These are phyloP conservation scores for Prosopocoilus inquinatus DNA, from an alignment of 2,888 invertebrate genomes.

Conservation along the genomic window DNA sequence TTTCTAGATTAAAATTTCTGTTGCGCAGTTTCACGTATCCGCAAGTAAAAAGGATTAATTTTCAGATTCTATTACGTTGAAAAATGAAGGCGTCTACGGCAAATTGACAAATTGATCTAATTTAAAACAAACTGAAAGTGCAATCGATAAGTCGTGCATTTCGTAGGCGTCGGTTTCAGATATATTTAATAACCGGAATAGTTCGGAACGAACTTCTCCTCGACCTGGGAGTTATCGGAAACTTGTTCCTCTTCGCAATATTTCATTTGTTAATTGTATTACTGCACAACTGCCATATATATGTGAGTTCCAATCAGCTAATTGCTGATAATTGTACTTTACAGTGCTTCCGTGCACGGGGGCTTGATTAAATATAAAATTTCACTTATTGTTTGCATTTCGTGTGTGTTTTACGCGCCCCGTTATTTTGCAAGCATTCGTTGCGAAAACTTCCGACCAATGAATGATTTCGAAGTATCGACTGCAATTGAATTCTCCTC, in stretches of 20 bases:
- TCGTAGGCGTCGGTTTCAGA: conserved; percentile 25
- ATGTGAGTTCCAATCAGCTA: conserved; percentile 45
- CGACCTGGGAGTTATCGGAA: conserved; percentile 27
- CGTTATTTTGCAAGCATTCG: conserved; percentile 29
- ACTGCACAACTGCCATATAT: conserved; percentile 36
- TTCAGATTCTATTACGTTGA: conserved; percentile 21
- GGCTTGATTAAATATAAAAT: conserved; percentile 44
- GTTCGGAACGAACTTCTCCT: conserved; percentile 16
- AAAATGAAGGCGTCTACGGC: conserved; percentile 18
- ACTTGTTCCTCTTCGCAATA: conserved; percentile 32
- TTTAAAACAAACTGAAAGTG: conserved; percentile 27
- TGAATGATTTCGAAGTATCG: conserved; percentile 2
- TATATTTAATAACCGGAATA: conserved; percentile 27
- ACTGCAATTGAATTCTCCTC: conserved; percentile 2
- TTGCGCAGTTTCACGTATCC: background rate
- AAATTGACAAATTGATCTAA: conserved; percentile 28
- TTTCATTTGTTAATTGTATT: conserved; percentile 43
- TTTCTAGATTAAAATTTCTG: background rate
- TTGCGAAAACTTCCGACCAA: conserved; percentile 10
- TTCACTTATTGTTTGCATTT: conserved; percentile 41
- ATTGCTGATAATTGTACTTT: conserved; percentile 44
- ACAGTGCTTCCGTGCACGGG: conserved; percentile 34
- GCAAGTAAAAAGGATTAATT: conserved; percentile 11
- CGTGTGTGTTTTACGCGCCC: conserved; percentile 31
- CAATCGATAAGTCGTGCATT: conserved; percentile 23